Evolutionary conservation across 1,140 invertebrate species (phyloP), one percentile per base, ranked within the genome.

Genomic region (Ips nitidus): DNA sequence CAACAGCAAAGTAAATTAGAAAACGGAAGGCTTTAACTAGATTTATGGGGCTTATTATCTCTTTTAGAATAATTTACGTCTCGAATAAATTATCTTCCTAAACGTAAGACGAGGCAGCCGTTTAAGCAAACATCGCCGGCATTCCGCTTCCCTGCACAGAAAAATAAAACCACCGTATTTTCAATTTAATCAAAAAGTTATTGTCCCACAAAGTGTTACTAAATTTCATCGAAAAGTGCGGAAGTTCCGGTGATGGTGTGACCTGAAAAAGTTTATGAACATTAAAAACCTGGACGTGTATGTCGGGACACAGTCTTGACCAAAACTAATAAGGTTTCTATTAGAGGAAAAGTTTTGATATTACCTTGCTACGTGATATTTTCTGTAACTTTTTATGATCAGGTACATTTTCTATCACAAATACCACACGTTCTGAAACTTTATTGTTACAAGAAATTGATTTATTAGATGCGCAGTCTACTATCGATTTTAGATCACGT

Each of bases 261-360:
- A 22, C 37, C 37, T 41, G 40, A 36, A 41, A 58, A 58, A 41
- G 52, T 55, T 50, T 55, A 58, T 40, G 40, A 37, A 58, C 56
- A 41, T 58, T 58, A 58, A 58, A 58, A 58, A 58, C 56, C 56
- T 40, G 6, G 37, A 4, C 40, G 37, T 40, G 56, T 58, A 58
- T 40, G 40, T 37, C 3, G 38, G 56, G 56, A 58, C 22, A 22
- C 56, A 41, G 38, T 41, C 56, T 37, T 58, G 56, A 58, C 56
- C 56, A 41, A 58, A 58, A 58, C 56, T 58, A 58, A 58, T 58
- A 58, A 58, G 7, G 56, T 58, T 58, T 58, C 56, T 39, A 58
- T 58, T 58, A 58, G 56, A 55, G 38, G 40, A 41, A 58, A 58
- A 58, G 5, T 58, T 58, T 36, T 8, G 37, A 38, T 22, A 55